A percentile compares a stretch with the other conserved stretches of the same genome.
These are phyloP conservation scores for Geococcyx californianus DNA, from an alignment of 2,113 vertebrate genomes.

Conservation along the genomic window DNA sequence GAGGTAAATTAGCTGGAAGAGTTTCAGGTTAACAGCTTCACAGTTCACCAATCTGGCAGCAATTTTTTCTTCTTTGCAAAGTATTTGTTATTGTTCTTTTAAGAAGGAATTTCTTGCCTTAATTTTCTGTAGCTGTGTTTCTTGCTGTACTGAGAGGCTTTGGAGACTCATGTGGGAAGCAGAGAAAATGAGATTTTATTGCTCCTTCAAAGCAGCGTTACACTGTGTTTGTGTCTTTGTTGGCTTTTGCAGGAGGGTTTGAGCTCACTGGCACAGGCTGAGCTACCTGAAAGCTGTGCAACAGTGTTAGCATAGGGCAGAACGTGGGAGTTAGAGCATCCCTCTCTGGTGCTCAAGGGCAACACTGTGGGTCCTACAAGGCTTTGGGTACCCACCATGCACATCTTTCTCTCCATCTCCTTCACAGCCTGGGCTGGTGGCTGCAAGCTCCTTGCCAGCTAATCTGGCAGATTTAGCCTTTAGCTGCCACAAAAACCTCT, in stretches of 20 bases:
- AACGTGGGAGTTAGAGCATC: accelerated
- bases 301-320: not conserved
- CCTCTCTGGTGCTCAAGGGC: not conserved
- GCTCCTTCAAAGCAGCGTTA: not conserved
- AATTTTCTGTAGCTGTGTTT: not conserved
- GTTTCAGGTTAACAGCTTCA: not conserved
- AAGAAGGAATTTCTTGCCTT: not conserved
- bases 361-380: not conserved
- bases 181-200: not conserved
- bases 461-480: not conserved
- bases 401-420: accelerated
- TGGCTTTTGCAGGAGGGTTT: not conserved
- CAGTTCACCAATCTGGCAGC: not conserved
- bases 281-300: accelerated
- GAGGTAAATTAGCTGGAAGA: not conserved
- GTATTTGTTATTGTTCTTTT: not conserved
- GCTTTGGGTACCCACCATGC: not conserved
- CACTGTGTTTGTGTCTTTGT: accelerated
- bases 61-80: not conserved
- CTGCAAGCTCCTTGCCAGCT: not conserved
- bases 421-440: not conserved
- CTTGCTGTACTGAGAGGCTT: not conserved
- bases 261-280: not conserved
- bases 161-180: not conserved
- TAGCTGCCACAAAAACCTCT: not conserved